phyloP scores from a whole-genome alignment of 2,797 vertebrate genomes.

The Smutsia temminckii region DNA sequence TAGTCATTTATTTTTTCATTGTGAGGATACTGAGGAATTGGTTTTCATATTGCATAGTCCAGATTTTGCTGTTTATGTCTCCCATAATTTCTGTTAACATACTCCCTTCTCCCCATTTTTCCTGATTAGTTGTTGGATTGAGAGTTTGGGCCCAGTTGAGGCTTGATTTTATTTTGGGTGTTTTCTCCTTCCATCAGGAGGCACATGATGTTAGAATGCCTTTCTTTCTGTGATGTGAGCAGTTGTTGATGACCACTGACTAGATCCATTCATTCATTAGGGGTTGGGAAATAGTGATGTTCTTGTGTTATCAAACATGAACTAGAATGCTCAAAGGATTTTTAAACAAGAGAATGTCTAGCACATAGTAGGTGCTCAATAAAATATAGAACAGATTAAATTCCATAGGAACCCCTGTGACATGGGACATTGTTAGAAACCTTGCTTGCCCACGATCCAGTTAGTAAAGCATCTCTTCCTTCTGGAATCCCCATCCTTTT shows the following conservation, averaged over 20 bases:
- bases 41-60: not conserved
- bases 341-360: not conserved
- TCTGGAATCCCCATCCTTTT: not conserved
- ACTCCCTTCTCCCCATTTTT: not conserved
- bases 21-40: not conserved
- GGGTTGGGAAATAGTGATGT: not conserved
- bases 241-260: not conserved
- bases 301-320: not conserved
- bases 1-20: not conserved
- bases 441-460: not conserved
- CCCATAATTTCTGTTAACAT: not conserved
- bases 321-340: not conserved
- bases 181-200: not conserved
- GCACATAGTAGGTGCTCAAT: not conserved
- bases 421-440: not conserved
- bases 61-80: not conserved
- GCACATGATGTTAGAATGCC: not conserved
- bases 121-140: not conserved
- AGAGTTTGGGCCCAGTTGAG: not conserved
- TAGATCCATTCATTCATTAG: not conserved
- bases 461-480: not conserved
- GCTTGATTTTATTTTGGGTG: not conserved
- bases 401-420: not conserved
- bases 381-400: not conserved
- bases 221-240: not conserved